Conservation (phyloP, 35 echinoderm and acorn worm species). For the Apostichopus parvimensis region DNA sequence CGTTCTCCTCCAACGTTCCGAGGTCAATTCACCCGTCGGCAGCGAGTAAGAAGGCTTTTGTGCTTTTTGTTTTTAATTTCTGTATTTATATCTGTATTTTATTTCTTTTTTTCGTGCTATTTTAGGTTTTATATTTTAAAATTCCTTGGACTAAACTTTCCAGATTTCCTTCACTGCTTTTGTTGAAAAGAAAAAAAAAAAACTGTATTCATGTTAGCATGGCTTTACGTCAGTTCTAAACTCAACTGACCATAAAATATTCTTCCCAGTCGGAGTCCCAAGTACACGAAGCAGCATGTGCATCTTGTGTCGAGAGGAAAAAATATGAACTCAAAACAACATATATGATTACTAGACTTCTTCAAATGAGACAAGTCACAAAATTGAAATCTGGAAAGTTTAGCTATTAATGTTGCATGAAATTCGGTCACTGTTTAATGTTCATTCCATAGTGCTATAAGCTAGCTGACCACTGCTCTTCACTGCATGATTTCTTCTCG, state of each 20-base stretch:
- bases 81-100: background rate
- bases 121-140: background rate
- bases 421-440: conserved; percentile 17
- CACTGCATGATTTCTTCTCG: conserved; percentile 12
- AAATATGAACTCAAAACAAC: too few relatives aligned
- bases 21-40: conserved; percentile 12
- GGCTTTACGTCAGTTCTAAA: too few relatives aligned
- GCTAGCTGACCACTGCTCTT: conserved; percentile 12
- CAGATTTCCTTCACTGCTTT: background rate
- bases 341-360: too few relatives aligned
- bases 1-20: conserved; percentile 28
- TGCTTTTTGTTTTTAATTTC: background rate
- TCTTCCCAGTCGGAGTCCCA: too few relatives aligned
- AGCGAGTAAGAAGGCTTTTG: conserved; percentile 58
- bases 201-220: background rate
- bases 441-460: conserved; percentile 23
- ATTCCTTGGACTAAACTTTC: background rate
- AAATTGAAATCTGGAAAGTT: conserved; percentile 16
- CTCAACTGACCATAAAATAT: too few relatives aligned
- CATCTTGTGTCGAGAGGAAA: too few relatives aligned
- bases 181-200: background rate
- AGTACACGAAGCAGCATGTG: too few relatives aligned
- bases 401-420: conserved; percentile 29
- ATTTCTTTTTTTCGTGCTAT: background rate
- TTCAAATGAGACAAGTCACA: too few relatives aligned